A percentile compares a stretch with the other conserved stretches of the same genome.
phyloP scores from a whole-genome alignment of 2,113 vertebrate species.

The Calyptomena viridis region DNA sequence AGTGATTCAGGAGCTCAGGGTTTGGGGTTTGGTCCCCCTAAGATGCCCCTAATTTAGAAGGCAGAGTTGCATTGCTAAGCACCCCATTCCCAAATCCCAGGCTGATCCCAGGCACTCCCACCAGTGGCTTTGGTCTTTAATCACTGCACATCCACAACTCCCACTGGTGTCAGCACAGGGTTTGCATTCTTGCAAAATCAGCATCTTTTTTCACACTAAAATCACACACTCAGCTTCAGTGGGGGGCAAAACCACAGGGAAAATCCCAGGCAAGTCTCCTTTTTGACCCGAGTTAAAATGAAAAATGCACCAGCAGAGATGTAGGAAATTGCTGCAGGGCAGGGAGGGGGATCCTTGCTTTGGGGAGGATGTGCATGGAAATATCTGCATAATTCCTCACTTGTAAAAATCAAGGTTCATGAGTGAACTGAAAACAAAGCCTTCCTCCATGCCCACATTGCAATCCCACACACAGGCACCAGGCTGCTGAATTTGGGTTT shows the following conservation, averaged over 20 bases:
- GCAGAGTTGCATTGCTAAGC: background rate
- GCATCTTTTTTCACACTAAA: background rate
- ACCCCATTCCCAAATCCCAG: background rate
- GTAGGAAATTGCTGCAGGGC: background rate
- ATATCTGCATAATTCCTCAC: fast-evolving
- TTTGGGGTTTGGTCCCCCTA: background rate
- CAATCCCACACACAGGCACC: background rate
- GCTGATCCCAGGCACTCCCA: background rate
- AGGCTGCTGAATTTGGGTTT: background rate
- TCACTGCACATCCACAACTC: background rate
- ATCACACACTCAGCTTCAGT: background rate
- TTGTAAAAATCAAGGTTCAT: fast-evolving
- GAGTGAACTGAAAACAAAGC: background rate
- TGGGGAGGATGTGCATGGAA: background rate
- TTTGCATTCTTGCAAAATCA: background rate
- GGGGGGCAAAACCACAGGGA: background rate
- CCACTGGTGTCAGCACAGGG: background rate
- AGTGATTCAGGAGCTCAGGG: no score
- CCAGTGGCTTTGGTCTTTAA: background rate
- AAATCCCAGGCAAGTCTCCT: background rate
- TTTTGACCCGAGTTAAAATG: background rate
- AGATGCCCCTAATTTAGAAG: background rate
- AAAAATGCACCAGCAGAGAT: background rate
- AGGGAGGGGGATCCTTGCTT: background rate
- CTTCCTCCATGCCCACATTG: background rate